These are phyloP conservation scores for Ginglymostoma cirratum DNA, from an alignment of 2,113 vertebrate species.

Conservation along the genomic window DNA sequence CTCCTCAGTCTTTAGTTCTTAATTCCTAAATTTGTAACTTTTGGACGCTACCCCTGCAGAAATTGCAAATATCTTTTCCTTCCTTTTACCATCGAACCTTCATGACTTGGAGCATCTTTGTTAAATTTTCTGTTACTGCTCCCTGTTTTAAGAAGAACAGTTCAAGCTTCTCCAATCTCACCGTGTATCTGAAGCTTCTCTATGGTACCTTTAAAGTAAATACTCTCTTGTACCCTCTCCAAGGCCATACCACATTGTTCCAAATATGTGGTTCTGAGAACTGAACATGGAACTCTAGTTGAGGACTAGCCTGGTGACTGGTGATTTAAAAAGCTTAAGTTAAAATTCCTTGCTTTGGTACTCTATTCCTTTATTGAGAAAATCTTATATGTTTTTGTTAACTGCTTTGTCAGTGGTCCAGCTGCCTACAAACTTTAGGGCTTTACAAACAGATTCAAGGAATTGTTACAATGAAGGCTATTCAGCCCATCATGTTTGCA, in stretches of 20 bases:
- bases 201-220: not conserved
- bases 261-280: not conserved
- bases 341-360: not conserved
- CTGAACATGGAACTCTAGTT: not conserved
- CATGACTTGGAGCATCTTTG: too few relatives aligned
- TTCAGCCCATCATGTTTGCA: too few relatives aligned
- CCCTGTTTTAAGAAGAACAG: too few relatives aligned
- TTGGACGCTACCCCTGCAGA: too few relatives aligned
- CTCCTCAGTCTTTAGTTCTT: not conserved
- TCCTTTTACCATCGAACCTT: too few relatives aligned
- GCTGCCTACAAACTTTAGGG: not conserved
- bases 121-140: not conserved
- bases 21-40: too few relatives aligned
- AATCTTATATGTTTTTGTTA: not conserved
- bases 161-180: too few relatives aligned
- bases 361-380: not conserved
- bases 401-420: not conserved
- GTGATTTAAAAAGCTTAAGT: not conserved
- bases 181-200: not conserved
- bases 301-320: not conserved
- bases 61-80: too few relatives aligned
- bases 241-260: not conserved
- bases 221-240: not conserved
- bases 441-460: not conserved
- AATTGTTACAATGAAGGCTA: too few relatives aligned